Evolutionary conservation across 2,113 vertebrate genomes (phyloP), one percentile per base, ranked within the genome.

Genomic region (Petroica traversi): DNA sequence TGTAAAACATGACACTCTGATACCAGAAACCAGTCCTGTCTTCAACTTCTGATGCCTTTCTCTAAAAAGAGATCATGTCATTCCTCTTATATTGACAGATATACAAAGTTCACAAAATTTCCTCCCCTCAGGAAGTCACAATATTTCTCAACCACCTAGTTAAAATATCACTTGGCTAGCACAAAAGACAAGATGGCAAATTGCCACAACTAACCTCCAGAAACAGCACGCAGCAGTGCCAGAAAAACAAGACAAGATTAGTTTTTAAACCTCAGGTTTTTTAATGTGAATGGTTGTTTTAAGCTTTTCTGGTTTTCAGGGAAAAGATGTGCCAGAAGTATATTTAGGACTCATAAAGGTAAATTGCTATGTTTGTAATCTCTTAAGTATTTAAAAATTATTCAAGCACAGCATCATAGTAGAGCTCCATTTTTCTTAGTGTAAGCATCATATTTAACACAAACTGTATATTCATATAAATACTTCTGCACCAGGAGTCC

Each of bases 91-190:
- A n/a, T 14, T 2, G 1, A 63, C 22, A 31, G 10, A 68, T 79
- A 89, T 8, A 85, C 85, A 93, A 94, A 93, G 93, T 94, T 92
- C 85, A 95, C 74, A 80, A 77, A 69, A 92, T 51, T 79, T 92
- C 83, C 63, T 88, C 25, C 29, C 33, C 9, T 66, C 55, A 63
- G 67, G 51, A 95, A 59, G 34, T 41, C 88, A 58, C 14, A 66
- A 26, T 62, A 79, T 94, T 97, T 96, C 94, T 80, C 89, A 94
- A 88, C 43, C 62, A 43, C 51, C 81, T 96, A 55, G 92, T 97
- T 96, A 95, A 97, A 97, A 63, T 96, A 93, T 90, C 78, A 94
- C 92, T 74, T 14, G 2, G 34, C 75, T 63, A 93, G 68, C 55
- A 92, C 67, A 76, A 76, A 94, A 79, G 34, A 54, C 66, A 79